Base-by-base conservation (phyloP, 2,113 vertebrate species). In the Misgurnus mizolepis region DNA sequence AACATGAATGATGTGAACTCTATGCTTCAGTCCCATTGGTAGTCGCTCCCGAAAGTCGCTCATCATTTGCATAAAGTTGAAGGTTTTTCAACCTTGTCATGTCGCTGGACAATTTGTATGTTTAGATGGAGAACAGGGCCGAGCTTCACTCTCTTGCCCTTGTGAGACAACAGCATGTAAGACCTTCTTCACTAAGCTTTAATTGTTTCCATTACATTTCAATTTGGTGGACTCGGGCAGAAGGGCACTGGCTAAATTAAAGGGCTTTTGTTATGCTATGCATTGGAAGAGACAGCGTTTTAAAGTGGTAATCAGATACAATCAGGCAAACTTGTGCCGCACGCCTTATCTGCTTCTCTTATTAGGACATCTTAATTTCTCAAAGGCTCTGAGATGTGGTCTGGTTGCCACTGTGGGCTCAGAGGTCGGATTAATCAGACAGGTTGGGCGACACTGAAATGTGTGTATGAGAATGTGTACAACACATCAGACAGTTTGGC, bases 191-290 rank as follows among this genome's bases (percentile, higher is more conserved):
- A 86, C 15, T 34, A 22, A 4, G 67, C 83, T 88, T 81, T 89
- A 91, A 92, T 90, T 90, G 89, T 90, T 91, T 89, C 89, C 89
- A 92, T 91, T 92, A 92, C 89, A 87, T 91, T 87, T 90, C 90
- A 89, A 91, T 91, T 89, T 84, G 82, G 74, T 86, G 88, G 85
- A 87, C 88, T 91, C 89, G 84, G 86, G 88, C 90, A 89, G 87
- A 90, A 90, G 90, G 88, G 85, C 87, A 82, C 88, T 80, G 85
- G 89, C 85, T 90, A 89, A 90, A 91, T 90, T 84, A 86, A 80
- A 88, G 88, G 86, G 85, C 88, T 87, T 92, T 86, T 88, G 88
- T 88, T 86, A 89, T 87, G 82, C 87, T 84, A 91, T 91, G 89
- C 91, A 91, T 93, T 91, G 90, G 86, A 84, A 89, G 87, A 87